Percentiles rank a stretch among this genome's conserved stretches.
Evolutionary conservation across 2,113 vertebrate species (phyloP).

Genomic region (Dromiciops gliroides): DNA sequence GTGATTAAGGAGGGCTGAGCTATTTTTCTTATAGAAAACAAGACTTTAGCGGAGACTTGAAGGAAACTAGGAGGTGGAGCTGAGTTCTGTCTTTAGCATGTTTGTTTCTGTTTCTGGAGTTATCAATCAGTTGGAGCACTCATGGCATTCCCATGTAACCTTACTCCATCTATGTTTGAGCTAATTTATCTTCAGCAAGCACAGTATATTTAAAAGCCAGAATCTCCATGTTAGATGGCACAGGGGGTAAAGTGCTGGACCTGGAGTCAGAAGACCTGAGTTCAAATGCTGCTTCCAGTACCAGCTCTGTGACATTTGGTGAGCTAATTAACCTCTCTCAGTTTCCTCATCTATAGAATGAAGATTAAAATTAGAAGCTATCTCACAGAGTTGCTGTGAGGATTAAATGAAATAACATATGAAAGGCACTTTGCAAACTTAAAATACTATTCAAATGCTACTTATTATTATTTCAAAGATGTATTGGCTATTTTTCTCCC

Average conservation of each 20-base stretch:
- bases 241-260: neutral
- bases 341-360: neutral
- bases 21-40: neutral
- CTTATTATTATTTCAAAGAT: neutral
- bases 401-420: no score
- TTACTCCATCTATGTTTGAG: neutral
- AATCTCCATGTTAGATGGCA: neutral
- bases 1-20: neutral
- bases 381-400: neutral
- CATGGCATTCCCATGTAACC: neutral
- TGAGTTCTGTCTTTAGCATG: neutral
- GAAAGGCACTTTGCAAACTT: neutral
- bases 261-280: neutral
- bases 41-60: neutral
- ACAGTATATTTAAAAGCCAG: neutral
- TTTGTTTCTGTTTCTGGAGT: conserved; percentile 1
- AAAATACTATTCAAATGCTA: neutral
- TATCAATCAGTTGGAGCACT: neutral
- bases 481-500: neutral
- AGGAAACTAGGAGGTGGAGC: neutral
- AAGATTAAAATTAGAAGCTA: neutral
- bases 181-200: neutral
- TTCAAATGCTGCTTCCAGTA: neutral
- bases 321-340: neutral
- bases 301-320: neutral